These are phyloP conservation scores for Cephus spinipes DNA, from an alignment of 2,888 invertebrate species.

Conservation along the genomic window DNA sequence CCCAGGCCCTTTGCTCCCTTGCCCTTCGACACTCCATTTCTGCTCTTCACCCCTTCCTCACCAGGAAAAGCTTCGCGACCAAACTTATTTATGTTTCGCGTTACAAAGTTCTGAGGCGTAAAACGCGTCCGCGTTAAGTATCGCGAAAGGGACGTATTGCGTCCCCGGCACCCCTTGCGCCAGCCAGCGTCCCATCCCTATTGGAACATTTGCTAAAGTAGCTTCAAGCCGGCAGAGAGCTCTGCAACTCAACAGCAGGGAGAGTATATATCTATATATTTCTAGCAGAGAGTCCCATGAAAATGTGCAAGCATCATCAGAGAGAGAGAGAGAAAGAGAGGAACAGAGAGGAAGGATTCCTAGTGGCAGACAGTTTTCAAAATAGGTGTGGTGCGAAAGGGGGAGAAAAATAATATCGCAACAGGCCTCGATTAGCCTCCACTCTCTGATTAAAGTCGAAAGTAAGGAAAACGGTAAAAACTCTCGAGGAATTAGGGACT, in stretches of 20 bases:
- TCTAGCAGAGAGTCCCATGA: not conserved
- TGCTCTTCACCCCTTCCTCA: not conserved
- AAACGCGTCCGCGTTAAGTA: conserved; percentile 44
- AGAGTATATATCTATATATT: not conserved
- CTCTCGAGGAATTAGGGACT: conserved; percentile 46
- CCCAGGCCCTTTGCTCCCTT: not conserved
- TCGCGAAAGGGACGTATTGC: conserved; percentile 27
- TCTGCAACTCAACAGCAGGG: not conserved
- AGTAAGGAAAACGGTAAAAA: not conserved
- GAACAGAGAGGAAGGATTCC: not conserved
- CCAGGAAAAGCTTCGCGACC: not conserved
- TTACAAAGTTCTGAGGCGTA: conserved; percentile 41
- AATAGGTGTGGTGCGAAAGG: not conserved
- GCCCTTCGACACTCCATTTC: not conserved
- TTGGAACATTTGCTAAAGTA: not conserved
- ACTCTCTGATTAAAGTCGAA: conserved; percentile 5
- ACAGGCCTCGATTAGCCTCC: conserved; percentile 4
- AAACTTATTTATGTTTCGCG: conserved; percentile 41
- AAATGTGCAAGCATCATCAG: not conserved
- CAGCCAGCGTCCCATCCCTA: not conserved
- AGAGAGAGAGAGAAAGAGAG: not conserved
- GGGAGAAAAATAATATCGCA: not conserved
- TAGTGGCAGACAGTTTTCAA: not conserved
- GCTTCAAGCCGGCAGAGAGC: not conserved
- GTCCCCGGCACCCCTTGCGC: not conserved